Conservation (phyloP, 1,140 invertebrate species). For the Cotesia typhae region DNA sequence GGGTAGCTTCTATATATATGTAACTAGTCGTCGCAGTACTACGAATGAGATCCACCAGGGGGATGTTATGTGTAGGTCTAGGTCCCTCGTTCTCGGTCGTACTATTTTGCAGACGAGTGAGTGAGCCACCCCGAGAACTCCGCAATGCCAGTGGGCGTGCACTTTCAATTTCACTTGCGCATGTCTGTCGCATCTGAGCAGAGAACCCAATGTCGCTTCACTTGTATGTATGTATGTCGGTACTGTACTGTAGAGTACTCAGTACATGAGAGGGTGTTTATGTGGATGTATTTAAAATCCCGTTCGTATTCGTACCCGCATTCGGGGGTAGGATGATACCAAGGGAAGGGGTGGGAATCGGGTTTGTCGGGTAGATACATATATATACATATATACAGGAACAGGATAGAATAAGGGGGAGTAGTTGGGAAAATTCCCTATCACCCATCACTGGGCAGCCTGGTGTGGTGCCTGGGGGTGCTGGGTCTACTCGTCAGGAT, state of each 20-base stretch:
- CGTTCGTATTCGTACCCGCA: not conserved
- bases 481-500: slow-evolving; percentile 40
- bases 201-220: slow-evolving; percentile 9
- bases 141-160: slow-evolving; percentile 57
- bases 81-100: slow-evolving; percentile 46
- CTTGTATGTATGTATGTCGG: not conserved
- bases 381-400: not conserved
- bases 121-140: slow-evolving; percentile 36
- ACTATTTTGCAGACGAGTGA: too few species aligned
- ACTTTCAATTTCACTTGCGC: slow-evolving; percentile 62
- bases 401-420: not conserved
- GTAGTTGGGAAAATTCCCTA: slow-evolving; percentile 35
- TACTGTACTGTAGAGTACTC: too few species aligned
- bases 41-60: slow-evolving; percentile 40
- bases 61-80: slow-evolving; percentile 57
- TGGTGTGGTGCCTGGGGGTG: slow-evolving; percentile 15
- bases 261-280: not conserved
- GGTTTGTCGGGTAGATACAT: not conserved
- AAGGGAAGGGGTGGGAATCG: not conserved
- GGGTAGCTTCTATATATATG: slow-evolving; percentile 8
- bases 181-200: slow-evolving; percentile 45
- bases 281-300: slow-evolving; percentile 32
- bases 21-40: too few species aligned
- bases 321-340: too few species aligned
- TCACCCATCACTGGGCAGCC: slow-evolving; percentile 28